Conservation (phyloP, 2,113 vertebrate species). For the Aegithalos caudatus region DNA sequence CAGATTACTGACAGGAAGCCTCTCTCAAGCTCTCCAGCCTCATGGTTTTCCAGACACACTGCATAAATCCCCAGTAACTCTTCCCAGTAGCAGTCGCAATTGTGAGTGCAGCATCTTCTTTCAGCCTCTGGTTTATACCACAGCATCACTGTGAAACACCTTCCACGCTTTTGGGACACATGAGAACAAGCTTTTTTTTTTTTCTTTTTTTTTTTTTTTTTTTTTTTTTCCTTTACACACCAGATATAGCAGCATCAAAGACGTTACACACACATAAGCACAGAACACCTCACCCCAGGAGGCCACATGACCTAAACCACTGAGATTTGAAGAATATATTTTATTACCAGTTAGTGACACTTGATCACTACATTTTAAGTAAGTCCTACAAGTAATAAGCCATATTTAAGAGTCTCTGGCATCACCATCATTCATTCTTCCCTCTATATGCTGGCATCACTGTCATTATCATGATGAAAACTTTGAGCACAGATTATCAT, state of each 20-base stretch:
- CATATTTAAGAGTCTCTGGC: not conserved
- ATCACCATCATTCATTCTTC: not conserved
- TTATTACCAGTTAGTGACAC: not conserved
- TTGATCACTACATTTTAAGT: not conserved
- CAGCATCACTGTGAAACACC: not conserved
- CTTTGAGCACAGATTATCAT: not conserved
- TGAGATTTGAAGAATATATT: not conserved
- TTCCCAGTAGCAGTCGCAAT: slow-evolving; percentile 12
- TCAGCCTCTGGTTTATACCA: not conserved
- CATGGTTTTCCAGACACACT: not conserved
- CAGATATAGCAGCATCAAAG: not conserved
- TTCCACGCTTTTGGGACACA: not conserved
- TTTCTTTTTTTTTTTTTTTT: too few relatives aligned
- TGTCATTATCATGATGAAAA: not conserved
- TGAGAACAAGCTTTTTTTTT: not conserved
- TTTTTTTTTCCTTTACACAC: not conserved
- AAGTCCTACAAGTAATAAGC: not conserved
- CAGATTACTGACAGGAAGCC: not conserved
- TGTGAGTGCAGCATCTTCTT: not conserved
- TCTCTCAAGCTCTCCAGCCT: not conserved
- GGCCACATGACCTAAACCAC: not conserved
- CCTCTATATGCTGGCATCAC: not conserved
- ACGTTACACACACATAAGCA: not conserved
- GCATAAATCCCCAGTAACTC: slow-evolving; percentile 6
- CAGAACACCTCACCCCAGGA: not conserved